Conservation (phyloP, 2,113 vertebrate genomes). For the Hippocampus abdominalis region DNA sequence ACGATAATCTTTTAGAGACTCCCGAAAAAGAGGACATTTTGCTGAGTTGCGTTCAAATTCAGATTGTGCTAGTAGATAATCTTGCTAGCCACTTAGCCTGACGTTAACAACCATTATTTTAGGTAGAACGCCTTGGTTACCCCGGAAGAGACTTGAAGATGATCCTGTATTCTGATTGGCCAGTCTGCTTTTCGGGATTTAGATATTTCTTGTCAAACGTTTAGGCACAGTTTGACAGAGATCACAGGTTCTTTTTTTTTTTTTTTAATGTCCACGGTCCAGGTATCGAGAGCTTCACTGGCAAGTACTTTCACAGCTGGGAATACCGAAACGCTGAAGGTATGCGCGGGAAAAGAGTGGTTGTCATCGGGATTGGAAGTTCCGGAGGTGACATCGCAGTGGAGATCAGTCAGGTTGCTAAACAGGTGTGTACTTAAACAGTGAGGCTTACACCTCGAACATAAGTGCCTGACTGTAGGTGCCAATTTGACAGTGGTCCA, state of each 20-base stretch:
- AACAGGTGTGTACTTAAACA: conserved; percentile 63
- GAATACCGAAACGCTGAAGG: conserved; percentile 74
- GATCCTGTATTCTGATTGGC: background rate
- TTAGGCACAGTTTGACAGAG: background rate
- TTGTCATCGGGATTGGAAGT: conserved; percentile 85
- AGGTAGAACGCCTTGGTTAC: too few relatives aligned
- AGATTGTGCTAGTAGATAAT: too few relatives aligned
- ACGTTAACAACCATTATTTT: too few relatives aligned
- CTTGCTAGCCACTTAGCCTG: too few relatives aligned
- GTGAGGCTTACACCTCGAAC: background rate
- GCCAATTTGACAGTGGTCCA: too few relatives aligned
- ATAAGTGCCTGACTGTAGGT: too few relatives aligned
- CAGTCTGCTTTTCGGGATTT: background rate
- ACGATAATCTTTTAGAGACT: too few relatives aligned
- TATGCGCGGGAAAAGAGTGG: conserved; percentile 78
- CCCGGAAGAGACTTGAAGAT: too few relatives aligned
- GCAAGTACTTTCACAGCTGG: conserved; percentile 80
- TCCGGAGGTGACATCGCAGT: conserved; percentile 86
- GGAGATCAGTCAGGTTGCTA: conserved; percentile 81
- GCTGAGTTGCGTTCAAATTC: too few relatives aligned
- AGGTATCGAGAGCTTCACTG: conserved; percentile 84
- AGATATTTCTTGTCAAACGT: background rate
- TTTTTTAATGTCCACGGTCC: background rate
- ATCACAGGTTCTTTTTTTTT: background rate
- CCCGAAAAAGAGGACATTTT: too few relatives aligned